Conservation (phyloP, 35 echinoderm and acorn worm species). For the Amphiura filiformis region DNA sequence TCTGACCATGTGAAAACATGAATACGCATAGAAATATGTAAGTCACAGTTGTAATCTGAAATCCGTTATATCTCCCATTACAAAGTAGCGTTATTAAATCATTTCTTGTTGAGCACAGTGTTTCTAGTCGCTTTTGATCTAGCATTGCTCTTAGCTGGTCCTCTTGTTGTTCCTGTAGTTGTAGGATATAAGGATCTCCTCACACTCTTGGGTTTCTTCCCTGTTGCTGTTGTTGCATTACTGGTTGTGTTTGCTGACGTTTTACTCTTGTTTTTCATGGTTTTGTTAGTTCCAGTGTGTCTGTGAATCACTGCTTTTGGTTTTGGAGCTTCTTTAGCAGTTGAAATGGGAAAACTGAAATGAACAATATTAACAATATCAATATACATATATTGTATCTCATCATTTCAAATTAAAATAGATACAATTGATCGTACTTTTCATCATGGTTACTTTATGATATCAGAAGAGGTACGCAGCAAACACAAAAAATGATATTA, state of each 20-base stretch:
- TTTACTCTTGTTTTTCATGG: background rate
- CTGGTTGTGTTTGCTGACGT: background rate
- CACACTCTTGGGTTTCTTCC: background rate
- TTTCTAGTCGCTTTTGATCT: too few species aligned
- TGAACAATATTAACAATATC: background rate
- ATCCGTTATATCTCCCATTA: too few species aligned
- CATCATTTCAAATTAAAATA: background rate
- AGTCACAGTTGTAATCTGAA: too few species aligned
- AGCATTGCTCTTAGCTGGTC: background rate
- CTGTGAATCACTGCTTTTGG: background rate
- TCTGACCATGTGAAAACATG: too few species aligned
- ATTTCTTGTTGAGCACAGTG: too few species aligned
- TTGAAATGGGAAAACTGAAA: background rate
- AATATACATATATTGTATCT: background rate
- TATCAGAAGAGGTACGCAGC: background rate
- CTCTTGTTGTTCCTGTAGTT: background rate
- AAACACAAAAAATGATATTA: background rate
- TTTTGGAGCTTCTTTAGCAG: background rate
- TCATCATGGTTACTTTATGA: background rate
- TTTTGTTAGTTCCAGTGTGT: background rate
- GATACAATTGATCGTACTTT: background rate
- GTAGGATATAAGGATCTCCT: background rate
- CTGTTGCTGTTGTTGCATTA: background rate
- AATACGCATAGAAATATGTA: too few species aligned
- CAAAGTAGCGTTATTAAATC: too few species aligned